phyloP scores from a whole-genome alignment of 2,888 invertebrate genomes.

The Protophormia terraenovae region DNA sequence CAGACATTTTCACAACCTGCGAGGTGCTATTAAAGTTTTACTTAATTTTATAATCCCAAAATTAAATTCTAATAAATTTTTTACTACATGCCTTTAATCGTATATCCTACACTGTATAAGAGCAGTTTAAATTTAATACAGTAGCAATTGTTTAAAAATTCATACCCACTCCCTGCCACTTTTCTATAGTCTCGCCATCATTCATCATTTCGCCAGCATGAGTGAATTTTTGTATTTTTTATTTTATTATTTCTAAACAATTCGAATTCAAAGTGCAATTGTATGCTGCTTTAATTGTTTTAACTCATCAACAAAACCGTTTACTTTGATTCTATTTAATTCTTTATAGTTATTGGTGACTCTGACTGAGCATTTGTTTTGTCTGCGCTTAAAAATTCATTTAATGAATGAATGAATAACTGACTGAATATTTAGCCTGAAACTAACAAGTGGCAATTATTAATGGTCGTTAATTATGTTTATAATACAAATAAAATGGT shows the following conservation, averaged over 20 bases:
- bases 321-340: constrained; percentile 5
- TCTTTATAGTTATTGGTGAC: constrained; percentile 10
- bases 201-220: constrained; percentile 30
- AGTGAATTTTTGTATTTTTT: constrained; percentile 25
- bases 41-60: too few relatives aligned
- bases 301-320: constrained; percentile 48
- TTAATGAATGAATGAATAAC: background rate
- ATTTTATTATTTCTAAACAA: background rate
- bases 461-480: constrained; percentile 47
- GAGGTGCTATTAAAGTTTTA: too few relatives aligned
- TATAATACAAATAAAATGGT: constrained; percentile 33
- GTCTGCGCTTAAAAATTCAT: background rate
- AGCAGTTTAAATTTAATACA: background rate
- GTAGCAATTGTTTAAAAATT: constrained; percentile 46
- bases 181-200: constrained; percentile 11
- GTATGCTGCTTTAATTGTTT: constrained; percentile 60
- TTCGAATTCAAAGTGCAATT: constrained; percentile 53
- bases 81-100: background rate
- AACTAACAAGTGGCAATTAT: constrained; percentile 32
- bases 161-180: constrained; percentile 31
- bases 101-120: background rate
- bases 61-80: too few relatives aligned
- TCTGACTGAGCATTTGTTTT: constrained; percentile 8
- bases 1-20: too few relatives aligned
- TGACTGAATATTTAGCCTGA: background rate